Conservation (phyloP, 2,888 invertebrate species). For the Hirtodrosophila alboralis region DNA sequence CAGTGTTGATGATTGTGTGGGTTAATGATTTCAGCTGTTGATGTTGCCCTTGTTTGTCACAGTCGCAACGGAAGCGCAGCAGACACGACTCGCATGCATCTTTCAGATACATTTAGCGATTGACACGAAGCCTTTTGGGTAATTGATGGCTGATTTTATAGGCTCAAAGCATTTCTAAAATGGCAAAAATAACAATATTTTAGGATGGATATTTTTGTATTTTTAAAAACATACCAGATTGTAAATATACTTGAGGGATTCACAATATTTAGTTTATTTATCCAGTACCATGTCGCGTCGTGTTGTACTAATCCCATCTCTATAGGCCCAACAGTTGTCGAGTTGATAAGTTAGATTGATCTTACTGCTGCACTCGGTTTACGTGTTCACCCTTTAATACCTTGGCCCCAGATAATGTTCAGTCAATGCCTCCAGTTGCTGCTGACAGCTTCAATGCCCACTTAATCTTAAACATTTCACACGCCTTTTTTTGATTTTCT, state of each 20-base stretch:
- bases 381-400: not conserved
- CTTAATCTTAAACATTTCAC: not conserved
- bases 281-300: too few species aligned
- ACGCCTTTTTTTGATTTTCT: not conserved
- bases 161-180: not conserved
- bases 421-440: too few species aligned
- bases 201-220: too few species aligned
- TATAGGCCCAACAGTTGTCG: too few species aligned
- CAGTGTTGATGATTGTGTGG: slow-evolving; percentile 22
- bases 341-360: slow-evolving; percentile 3
- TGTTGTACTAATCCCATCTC: too few species aligned
- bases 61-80: slow-evolving; percentile 37
- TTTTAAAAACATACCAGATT: too few species aligned
- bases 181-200: too few species aligned
- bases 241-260: too few species aligned
- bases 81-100: slow-evolving; percentile 29
- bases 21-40: slow-evolving; percentile 40
- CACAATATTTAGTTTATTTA: too few species aligned
- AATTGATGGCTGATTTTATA: slow-evolving; percentile 16
- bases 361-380: not conserved
- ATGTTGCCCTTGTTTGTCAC: slow-evolving; percentile 14
- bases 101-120: slow-evolving; percentile 3
- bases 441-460: slow-evolving; percentile 15
- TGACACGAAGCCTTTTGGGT: slow-evolving; percentile 15
- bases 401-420: too few species aligned